Conservation (phyloP, 2,888 invertebrate genomes). For the Apamea crenata region DNA sequence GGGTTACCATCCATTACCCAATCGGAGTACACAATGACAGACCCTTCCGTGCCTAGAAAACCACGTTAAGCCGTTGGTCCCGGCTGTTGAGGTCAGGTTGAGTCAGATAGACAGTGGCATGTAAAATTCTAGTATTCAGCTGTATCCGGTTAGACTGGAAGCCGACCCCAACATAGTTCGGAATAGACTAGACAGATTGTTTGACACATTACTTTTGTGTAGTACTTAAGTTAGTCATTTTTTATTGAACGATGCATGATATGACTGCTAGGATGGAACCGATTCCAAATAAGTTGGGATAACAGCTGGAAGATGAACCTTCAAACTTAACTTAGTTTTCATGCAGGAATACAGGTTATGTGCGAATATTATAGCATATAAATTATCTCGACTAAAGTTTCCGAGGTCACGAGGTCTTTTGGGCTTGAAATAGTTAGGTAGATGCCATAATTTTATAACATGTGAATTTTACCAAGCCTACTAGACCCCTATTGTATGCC, state of each 20-base stretch:
- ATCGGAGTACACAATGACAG: no score
- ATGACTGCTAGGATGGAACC: neutral
- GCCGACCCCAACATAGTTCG: neutral
- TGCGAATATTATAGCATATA: neutral
- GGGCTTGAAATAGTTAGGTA: neutral
- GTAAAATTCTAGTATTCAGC: neutral
- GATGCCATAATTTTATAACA: neutral
- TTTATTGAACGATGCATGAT: no score
- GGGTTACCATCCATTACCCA: neutral
- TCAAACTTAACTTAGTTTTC: no score
- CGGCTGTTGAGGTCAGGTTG: neutral
- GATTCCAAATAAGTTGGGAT: neutral
- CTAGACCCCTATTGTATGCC: neutral
- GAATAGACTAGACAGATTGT: neutral
- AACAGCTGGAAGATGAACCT: neutral
- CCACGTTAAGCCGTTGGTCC: neutral
- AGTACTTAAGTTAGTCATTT: no score
- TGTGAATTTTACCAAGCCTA: neutral
- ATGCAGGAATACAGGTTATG: neutral
- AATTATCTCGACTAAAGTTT: neutral
- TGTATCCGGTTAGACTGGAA: neutral
- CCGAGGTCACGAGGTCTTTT: neutral
- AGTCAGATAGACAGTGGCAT: neutral
- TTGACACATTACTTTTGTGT: neutral
- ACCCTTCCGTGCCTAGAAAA: neutral